Conservation (phyloP, 2,113 vertebrate species). For the Ancistrus triradiatus region DNA sequence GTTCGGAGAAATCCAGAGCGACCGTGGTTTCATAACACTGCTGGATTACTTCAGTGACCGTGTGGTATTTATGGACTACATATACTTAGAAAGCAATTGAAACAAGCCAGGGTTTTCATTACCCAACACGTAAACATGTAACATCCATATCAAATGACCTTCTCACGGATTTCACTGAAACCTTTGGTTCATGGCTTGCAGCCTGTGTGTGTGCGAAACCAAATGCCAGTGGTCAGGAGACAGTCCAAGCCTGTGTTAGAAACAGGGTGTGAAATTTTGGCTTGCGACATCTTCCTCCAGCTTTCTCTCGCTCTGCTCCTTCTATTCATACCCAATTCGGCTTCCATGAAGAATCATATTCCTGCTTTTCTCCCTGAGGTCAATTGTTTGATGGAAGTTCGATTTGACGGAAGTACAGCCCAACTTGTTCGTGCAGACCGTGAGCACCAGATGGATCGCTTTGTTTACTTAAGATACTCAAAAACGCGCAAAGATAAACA, state of each 20-base stretch:
- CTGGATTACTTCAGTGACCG: background rate
- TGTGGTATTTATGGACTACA: background rate
- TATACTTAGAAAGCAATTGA: background rate
- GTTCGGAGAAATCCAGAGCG: background rate
- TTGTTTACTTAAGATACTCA: background rate
- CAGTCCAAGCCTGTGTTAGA: conserved; percentile 13
- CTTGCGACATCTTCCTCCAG: conserved; percentile 15
- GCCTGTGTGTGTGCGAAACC: background rate
- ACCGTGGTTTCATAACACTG: background rate
- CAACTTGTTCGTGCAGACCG: background rate
- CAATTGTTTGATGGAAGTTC: no score
- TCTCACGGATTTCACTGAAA: background rate
- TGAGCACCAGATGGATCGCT: background rate
- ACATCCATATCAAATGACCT: background rate
- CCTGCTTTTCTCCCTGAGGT: no score
- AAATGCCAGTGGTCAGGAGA: conserved; percentile 16
- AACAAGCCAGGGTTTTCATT: background rate
- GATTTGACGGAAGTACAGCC: no score
- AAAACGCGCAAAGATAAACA: background rate
- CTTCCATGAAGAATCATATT: no score
- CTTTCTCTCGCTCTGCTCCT: conserved; percentile 11
- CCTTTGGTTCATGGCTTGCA: background rate
- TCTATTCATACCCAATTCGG: no score
- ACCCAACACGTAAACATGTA: background rate
- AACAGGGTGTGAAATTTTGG: conserved; percentile 22